Base-by-base conservation (phyloP, 1,140 invertebrate genomes). In the Psix sp. region DNA sequence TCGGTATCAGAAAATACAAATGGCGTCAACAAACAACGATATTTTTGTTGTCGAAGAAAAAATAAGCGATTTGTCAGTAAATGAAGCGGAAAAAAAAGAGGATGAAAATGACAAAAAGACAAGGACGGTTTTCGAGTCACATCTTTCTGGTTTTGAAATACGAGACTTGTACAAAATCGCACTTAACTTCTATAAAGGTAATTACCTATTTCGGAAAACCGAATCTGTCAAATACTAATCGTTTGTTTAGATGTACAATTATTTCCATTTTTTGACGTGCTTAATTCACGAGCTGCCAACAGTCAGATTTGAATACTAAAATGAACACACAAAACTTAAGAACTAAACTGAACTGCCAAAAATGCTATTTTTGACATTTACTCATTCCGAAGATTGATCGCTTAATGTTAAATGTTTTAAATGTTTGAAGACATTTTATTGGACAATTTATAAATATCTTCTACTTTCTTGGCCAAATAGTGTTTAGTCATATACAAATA, bases 161-260 rank as follows among this genome's bases (percentile, higher is more conserved):
- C 78, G 68, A 2, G 94, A 95, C 79, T 90, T 97, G n/a, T 97
- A 96, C 84, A 93, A 92, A 87, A 89, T 96, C 57, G 94, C 94
- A 14, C 84, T 96, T 16, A 91, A 89, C 78, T 97, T 96, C 86
- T 96, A 96, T 79, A 96, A 95, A 93, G 95, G 95, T 96, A 89
- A 82, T 80, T 70, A 11, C 26, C 26, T 29, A 29, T n/a, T n/a
- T 29, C 7, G 7, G 2, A 29, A 10, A 10, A 7, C 26, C 7
- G n/a, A 29, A 29, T 29, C 7, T 3, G n/a, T 10, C 26, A 10
- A 2, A 2, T 7, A 10, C n/a, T 29, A 2, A 29, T 29, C n/a
- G 26, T 29, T 29, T 29, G 26, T 29, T 29, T 29, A 29, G 7
- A 29, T 29, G 7, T 29, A 2, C 2, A 29, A 29, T 7, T 29